phyloP scores from a whole-genome alignment of 2,113 vertebrate genomes.

The Lutjanus erythropterus region DNA sequence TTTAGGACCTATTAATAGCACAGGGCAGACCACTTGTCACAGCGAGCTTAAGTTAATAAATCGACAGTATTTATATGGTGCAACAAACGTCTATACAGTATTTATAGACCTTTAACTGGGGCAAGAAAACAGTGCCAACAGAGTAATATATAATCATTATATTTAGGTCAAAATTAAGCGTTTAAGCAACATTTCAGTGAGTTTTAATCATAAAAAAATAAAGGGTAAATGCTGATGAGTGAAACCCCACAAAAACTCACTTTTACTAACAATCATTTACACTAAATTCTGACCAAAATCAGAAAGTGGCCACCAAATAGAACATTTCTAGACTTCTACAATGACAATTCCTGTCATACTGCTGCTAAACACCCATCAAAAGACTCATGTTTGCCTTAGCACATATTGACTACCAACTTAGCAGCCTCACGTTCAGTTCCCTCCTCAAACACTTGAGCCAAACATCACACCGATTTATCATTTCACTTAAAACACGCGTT shows the following conservation, averaged over 20 bases:
- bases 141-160: not conserved
- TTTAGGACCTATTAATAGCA: slow-evolving; percentile 65
- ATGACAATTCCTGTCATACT: not conserved
- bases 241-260: slow-evolving; percentile 2
- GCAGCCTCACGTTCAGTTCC: not conserved
- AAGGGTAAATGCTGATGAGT: fast-evolving
- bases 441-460: not conserved
- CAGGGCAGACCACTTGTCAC: slow-evolving; percentile 40
- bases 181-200: no score
- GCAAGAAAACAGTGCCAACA: not conserved
- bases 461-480: not conserved
- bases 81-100: not conserved
- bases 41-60: slow-evolving; percentile 25
- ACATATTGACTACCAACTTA: slow-evolving; percentile 41
- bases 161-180: not conserved
- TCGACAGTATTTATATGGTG: not conserved
- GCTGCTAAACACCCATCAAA: not conserved
- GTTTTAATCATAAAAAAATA: not conserved
- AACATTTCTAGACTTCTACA: not conserved
- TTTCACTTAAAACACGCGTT: not conserved
- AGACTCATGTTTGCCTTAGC: slow-evolving; percentile 21
- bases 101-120: not conserved
- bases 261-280: not conserved
- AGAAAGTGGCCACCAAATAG: not conserved
- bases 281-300: not conserved